Conservation (phyloP, 2,888 invertebrate genomes). For the Hyposoter didymator region DNA sequence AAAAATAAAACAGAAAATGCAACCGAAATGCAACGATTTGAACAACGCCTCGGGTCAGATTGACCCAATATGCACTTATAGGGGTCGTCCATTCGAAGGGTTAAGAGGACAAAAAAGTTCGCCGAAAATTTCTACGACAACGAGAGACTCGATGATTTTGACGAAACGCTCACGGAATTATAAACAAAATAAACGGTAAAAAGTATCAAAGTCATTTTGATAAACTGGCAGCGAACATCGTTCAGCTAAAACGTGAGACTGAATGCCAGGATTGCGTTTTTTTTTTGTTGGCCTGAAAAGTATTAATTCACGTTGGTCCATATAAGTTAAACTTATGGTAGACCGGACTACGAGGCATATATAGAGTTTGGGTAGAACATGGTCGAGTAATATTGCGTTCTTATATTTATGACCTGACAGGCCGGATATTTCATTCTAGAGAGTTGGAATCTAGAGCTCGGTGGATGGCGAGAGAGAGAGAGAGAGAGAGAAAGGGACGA, state of each 20-base stretch:
- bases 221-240: not conserved
- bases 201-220: not conserved
- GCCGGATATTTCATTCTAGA: conserved; percentile 45
- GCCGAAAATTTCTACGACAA: too few relatives aligned
- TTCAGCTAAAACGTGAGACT: not conserved
- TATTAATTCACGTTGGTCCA: not conserved
- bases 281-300: not conserved
- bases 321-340: conserved; percentile 19
- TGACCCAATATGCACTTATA: too few relatives aligned
- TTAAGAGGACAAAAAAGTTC: too few relatives aligned
- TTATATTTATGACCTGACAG: conserved; percentile 45
- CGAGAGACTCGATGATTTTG: too few relatives aligned
- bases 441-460: conserved; percentile 9
- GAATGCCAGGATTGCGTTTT: not conserved
- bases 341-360: conserved; percentile 11
- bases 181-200: not conserved
- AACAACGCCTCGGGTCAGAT: too few relatives aligned
- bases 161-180: not conserved
- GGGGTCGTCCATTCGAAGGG: too few relatives aligned
- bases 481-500: not conserved
- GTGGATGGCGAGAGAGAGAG: not conserved
- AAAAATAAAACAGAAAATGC: too few relatives aligned
- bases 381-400: conserved; percentile 38
- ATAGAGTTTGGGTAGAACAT: conserved; percentile 37
- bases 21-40: too few relatives aligned